Conservation (phyloP, 2,797 vertebrate genomes). For the Myotis myotis region DNA sequence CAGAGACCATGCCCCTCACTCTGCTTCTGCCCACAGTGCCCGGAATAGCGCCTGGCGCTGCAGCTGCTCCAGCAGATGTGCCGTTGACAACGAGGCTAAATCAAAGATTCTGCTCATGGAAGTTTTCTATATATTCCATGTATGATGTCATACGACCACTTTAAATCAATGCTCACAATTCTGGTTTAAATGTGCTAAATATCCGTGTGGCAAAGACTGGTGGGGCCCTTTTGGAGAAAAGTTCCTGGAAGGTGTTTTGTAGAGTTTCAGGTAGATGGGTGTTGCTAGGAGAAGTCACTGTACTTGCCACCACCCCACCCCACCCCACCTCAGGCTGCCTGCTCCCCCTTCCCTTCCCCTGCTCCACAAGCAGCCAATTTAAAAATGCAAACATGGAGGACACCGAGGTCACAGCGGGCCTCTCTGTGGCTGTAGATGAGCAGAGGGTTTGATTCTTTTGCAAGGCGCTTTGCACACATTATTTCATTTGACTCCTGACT, state of each 20-base stretch:
- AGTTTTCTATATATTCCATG: conserved; percentile 51
- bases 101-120: conserved; percentile 19
- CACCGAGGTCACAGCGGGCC: not conserved
- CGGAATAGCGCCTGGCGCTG: conserved; percentile 4
- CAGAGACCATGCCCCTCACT: not conserved
- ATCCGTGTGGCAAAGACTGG: not conserved
- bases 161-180: conserved; percentile 42
- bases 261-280: not conserved
- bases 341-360: not conserved
- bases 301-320: not conserved
- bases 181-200: conserved; percentile 32
- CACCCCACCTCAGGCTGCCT: not conserved
- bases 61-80: conserved; percentile 63
- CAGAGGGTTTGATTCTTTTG: not conserved
- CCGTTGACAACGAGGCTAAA: conserved; percentile 13
- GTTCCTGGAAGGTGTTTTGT: conserved; percentile 4
- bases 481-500: not conserved
- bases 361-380: not conserved
- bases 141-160: conserved; percentile 53
- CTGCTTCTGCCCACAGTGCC: not conserved
- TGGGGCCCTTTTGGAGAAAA: conserved; percentile 1
- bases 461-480: not conserved
- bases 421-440: not conserved
- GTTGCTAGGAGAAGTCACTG: not conserved
- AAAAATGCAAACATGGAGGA: not conserved